A percentile compares a stretch with the other conserved stretches of the same genome.
Evolutionary conservation across 2,797 vertebrate species (phyloP).

Genomic region (Esox masquinongy): DNA sequence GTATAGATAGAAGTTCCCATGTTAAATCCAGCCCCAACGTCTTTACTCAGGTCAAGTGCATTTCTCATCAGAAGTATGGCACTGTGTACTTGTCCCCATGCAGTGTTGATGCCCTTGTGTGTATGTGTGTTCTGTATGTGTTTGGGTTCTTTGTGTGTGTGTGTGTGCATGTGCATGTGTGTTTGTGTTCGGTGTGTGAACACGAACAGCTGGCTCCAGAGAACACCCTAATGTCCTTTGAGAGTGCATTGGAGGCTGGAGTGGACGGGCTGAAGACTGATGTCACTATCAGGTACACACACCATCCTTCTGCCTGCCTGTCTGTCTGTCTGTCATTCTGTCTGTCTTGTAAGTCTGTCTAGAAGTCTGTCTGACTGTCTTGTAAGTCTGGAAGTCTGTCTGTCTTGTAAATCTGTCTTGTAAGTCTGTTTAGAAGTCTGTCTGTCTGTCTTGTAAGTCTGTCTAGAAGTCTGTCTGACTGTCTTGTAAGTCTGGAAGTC

Average conservation of each 20-base stretch:
- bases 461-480: not conserved
- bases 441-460: not conserved
- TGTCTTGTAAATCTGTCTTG: too few species aligned
- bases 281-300: constrained; percentile 82
- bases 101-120: not conserved
- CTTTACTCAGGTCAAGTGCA: not conserved
- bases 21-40: too few species aligned
- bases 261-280: constrained; percentile 87
- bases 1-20: too few species aligned
- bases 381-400: too few species aligned
- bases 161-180: constrained; percentile 12
- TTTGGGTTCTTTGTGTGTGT: constrained; percentile 9
- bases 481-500: not conserved
- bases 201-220: constrained; percentile 83
- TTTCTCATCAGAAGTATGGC: not conserved
- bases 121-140: constrained; percentile 2
- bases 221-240: constrained; percentile 91
- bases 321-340: not conserved
- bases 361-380: not conserved
- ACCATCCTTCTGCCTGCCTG: not conserved
- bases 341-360: not conserved
- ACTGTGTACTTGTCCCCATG: not conserved
- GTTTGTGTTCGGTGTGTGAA: not conserved
- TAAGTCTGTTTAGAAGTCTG: not conserved
- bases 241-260: constrained; percentile 83